Conservation (phyloP, 2,113 vertebrate species). For the Phylloscopus whistleri region DNA sequence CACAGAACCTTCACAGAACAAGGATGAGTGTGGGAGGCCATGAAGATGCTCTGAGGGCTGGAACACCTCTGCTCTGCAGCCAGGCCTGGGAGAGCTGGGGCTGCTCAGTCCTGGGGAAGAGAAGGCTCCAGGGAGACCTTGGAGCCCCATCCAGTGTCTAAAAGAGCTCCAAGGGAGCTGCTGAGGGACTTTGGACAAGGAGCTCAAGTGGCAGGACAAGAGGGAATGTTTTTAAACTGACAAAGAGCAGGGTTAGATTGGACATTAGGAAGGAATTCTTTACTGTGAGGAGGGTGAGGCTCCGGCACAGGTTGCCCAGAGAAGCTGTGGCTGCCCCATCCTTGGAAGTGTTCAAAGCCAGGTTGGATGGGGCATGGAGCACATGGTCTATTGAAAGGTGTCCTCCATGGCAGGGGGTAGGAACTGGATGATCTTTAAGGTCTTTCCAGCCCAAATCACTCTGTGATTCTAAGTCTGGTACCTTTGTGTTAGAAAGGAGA, state of each 20-base stretch:
- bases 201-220: not conserved
- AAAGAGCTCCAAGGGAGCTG: not conserved
- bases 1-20: not conserved
- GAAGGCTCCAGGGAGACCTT: not conserved
- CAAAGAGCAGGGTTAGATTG: not conserved
- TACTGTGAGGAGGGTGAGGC: not conserved
- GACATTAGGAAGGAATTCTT: not conserved
- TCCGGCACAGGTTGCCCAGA: too few species aligned
- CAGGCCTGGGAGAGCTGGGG: not conserved
- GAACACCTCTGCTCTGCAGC: not conserved
- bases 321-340: not conserved
- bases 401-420: not conserved
- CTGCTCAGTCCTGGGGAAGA: not conserved
- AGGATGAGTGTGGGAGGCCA: not conserved
- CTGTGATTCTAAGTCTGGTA: not conserved
- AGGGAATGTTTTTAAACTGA: not conserved
- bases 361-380: not conserved
- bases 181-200: not conserved
- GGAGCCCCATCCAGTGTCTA: not conserved
- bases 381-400: rapidly evolving
- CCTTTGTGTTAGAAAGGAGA: not conserved
- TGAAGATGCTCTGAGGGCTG: not conserved
- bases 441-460: not conserved
- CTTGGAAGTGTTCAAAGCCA: not conserved
- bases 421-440: not conserved